Percentiles rank a stretch among this genome's conserved stretches.
Conservation (phyloP, 2,797 vertebrate genomes). For the Notoglanidium macrostoma region DNA sequence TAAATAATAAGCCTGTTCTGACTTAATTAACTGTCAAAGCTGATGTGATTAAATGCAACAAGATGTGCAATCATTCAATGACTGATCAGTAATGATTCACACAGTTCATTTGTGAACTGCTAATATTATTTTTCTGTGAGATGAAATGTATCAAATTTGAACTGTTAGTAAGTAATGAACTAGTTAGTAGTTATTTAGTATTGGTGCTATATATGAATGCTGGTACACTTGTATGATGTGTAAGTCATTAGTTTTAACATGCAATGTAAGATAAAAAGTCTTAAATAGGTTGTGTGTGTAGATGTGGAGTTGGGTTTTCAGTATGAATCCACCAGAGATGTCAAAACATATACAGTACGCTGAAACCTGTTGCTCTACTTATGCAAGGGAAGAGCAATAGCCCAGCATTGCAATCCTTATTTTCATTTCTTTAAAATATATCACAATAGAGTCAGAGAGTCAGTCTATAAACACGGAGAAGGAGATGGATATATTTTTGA, state of each 20-base stretch:
- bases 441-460: neutral
- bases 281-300: neutral
- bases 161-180: neutral
- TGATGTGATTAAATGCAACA: neutral
- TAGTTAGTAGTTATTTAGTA: no score
- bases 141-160: neutral
- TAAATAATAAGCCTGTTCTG: neutral
- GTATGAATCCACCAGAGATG: neutral
- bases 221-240: neutral
- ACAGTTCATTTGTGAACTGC: neutral
- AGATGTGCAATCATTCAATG: neutral
- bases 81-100: neutral
- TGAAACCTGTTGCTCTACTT: neutral
- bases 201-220: neutral
- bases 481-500: neutral
- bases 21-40: neutral
- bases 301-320: neutral
- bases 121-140: neutral
- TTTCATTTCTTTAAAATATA: conserved; percentile 1
- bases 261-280: neutral
- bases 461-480: neutral
- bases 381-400: neutral
- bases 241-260: neutral
- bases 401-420: neutral
- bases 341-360: neutral